Conservation (phyloP, 2,113 vertebrate genomes). For the Dissostichus mawsoni region DNA sequence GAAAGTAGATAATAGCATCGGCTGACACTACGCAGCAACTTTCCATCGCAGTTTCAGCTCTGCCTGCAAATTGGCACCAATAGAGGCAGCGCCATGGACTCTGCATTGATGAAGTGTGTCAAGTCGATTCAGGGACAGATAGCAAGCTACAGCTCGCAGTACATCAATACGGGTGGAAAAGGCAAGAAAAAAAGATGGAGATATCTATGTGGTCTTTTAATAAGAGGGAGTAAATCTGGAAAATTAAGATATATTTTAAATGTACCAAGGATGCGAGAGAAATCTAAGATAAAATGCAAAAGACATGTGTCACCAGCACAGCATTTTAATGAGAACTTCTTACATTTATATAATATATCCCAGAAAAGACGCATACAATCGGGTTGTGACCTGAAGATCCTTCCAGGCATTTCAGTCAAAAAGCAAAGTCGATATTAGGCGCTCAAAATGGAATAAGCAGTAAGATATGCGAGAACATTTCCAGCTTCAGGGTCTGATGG, state of each 20-base stretch:
- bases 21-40: not conserved
- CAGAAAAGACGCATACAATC: not conserved
- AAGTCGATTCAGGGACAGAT: conserved; percentile 12
- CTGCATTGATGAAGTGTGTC: conserved; percentile 6
- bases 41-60: conserved; percentile 22
- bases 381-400: not conserved
- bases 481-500: conserved; percentile 1
- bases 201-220: not conserved
- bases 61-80: conserved; percentile 16
- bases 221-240: not conserved
- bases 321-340: not conserved
- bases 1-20: not conserved
- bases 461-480: not conserved
- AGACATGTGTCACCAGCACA: no score
- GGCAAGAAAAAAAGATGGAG: not conserved
- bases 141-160: not conserved
- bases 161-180: conserved; percentile 2
- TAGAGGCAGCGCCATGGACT: not conserved
- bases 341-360: not conserved
- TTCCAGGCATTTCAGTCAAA: not conserved
- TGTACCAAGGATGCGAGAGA: not conserved
- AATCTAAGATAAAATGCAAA: not conserved
- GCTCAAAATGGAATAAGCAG: not conserved
- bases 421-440: not conserved
- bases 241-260: not conserved